Conservation (phyloP, 2,888 invertebrate species). For the Pristionchus japonicus region DNA sequence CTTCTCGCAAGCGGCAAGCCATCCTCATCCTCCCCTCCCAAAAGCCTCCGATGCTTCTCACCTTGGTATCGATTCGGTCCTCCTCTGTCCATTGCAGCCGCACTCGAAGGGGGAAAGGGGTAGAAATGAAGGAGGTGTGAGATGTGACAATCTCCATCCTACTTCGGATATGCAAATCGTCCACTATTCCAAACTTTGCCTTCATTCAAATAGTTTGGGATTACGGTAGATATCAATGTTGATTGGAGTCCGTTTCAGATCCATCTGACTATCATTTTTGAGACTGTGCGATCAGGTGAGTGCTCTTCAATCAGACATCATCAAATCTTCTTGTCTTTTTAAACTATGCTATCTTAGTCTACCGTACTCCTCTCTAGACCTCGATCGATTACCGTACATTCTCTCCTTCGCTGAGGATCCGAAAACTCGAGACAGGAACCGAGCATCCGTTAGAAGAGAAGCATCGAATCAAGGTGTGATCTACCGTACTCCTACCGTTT, state of each 20-base stretch:
- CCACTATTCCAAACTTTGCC: neutral
- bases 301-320: neutral
- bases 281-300: neutral
- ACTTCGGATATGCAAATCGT: too few species aligned
- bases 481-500: neutral
- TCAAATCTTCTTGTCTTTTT: too few species aligned
- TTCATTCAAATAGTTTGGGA: neutral
- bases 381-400: conserved; percentile 23
- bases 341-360: neutral
- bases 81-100: neutral
- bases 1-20: neutral
- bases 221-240: neutral
- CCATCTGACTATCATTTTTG: neutral
- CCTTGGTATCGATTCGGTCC: neutral
- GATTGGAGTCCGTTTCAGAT: neutral
- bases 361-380: neutral
- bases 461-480: conserved; percentile 4
- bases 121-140: conserved; percentile 21
- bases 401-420: neutral
- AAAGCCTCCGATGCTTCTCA: neutral
- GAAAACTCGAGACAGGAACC: neutral
- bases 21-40: neutral
- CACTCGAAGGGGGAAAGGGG: neutral
- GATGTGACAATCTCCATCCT: neutral
- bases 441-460: neutral